phyloP scores from a whole-genome alignment of 2,888 invertebrate genomes.

The Plagiodera versicolora region DNA sequence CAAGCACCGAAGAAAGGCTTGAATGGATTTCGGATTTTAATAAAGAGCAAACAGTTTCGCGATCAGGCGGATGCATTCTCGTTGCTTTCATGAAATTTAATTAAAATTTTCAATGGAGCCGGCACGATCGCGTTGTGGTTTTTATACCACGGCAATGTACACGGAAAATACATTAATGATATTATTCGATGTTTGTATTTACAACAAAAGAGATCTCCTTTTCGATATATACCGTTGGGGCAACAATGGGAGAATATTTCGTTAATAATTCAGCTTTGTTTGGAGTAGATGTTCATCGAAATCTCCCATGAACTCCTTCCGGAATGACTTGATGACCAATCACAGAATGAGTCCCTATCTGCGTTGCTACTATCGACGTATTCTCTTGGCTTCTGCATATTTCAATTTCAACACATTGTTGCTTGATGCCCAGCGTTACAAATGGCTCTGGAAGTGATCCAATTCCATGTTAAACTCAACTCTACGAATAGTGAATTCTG shows the following conservation, averaged over 20 bases:
- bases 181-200: not conserved
- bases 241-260: not conserved
- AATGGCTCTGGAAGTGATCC: too few relatives aligned
- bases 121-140: not conserved
- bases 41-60: slow-evolving; percentile 2
- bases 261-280: not conserved
- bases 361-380: too few relatives aligned
- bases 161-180: slow-evolving; percentile 5
- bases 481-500: too few relatives aligned
- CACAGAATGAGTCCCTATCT: too few relatives aligned
- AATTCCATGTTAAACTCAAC: too few relatives aligned
- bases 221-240: not conserved
- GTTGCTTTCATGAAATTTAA: slow-evolving; percentile 10
- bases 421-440: too few relatives aligned
- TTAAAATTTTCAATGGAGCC: slow-evolving; percentile 8
- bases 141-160: not conserved
- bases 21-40: slow-evolving; percentile 8
- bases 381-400: too few relatives aligned
- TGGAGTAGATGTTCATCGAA: too few relatives aligned
- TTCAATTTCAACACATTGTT: too few relatives aligned
- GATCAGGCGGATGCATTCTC: not conserved
- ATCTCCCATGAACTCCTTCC: too few relatives aligned
- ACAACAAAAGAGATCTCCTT: not conserved
- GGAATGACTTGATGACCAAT: too few relatives aligned
- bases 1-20: not conserved